A percentile compares a stretch with the other conserved stretches of the same genome.
Evolutionary conservation across 1,140 invertebrate genomes (phyloP).

Genomic region (Halesus radiatus): DNA sequence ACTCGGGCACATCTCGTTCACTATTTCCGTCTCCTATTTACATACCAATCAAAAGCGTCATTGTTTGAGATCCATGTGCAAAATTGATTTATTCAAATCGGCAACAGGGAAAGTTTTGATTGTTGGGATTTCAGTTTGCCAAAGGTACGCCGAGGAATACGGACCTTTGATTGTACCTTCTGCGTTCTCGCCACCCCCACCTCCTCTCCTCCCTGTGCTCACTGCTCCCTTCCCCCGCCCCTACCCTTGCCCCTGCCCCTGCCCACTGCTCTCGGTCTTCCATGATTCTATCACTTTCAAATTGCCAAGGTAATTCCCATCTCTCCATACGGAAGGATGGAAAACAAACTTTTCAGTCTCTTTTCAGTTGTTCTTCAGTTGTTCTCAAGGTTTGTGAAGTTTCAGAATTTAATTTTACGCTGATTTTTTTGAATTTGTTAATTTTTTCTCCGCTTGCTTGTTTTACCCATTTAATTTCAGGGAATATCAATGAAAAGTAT

Average conservation of each 20-base stretch:
- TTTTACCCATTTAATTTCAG: too few relatives aligned
- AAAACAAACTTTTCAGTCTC: constrained; percentile 3
- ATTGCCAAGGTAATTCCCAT: constrained; percentile 21
- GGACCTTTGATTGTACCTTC: constrained; percentile 9
- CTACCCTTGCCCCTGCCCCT: too few relatives aligned
- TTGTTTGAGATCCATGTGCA: constrained; percentile 53
- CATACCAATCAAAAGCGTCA: constrained; percentile 56
- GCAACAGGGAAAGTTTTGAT: constrained; percentile 42
- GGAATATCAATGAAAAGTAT: too few relatives aligned
- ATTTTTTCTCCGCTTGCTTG: background rate
- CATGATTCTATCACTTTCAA: constrained; percentile 6
- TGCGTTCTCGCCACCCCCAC: too few relatives aligned
- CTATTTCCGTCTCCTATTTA: constrained; percentile 51
- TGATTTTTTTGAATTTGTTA: constrained; percentile 25
- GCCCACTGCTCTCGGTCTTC: too few relatives aligned
- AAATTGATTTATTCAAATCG: constrained; percentile 56
- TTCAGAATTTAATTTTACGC: constrained; percentile 26
- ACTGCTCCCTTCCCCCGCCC: too few relatives aligned
- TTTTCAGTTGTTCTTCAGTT: constrained; percentile 35
- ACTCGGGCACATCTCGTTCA: constrained; percentile 36
- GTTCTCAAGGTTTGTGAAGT: constrained; percentile 10
- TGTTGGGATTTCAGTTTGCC: constrained; percentile 40
- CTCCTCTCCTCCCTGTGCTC: too few relatives aligned
- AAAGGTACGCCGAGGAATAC: constrained; percentile 8
- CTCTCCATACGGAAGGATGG: constrained; percentile 10